phyloP scores from a whole-genome alignment of 2,113 vertebrate genomes.

The Pollachius pollachius region DNA sequence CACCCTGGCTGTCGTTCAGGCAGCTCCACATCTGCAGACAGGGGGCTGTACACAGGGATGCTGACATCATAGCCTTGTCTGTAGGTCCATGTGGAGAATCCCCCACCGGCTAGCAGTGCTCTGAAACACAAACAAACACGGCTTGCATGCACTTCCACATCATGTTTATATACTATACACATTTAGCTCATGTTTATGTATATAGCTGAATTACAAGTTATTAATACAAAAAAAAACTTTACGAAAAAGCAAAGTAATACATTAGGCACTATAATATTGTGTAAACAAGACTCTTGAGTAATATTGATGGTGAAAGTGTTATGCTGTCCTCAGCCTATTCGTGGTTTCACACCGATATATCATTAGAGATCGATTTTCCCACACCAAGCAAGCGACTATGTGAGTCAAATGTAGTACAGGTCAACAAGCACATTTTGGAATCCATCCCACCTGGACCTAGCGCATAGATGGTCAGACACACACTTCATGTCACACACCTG shows the following conservation, averaged over 20 bases:
- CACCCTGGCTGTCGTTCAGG: constrained; percentile 88
- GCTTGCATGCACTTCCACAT: background rate
- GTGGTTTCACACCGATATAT: no score
- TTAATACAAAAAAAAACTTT: no score
- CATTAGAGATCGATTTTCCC: no score
- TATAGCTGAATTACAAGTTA: no score
- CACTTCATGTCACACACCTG: constrained; percentile 55
- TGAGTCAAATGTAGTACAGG: background rate
- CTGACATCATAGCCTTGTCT: constrained; percentile 97
- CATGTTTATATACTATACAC: background rate
- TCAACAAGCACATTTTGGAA: constrained; percentile 1
- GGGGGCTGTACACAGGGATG: constrained; percentile 92
- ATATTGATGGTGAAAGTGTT: no score
- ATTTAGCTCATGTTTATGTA: no score
- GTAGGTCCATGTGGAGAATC: constrained; percentile 98
- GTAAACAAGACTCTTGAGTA: no score
- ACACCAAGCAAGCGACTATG: no score
- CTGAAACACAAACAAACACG: constrained; percentile 66
- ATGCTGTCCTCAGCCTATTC: no score
- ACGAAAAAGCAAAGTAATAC: no score
- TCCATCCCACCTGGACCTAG: constrained; percentile 21
- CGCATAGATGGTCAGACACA: constrained; percentile 45
- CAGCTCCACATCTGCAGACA: constrained; percentile 86
- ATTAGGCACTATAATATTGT: no score
- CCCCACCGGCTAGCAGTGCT: constrained; percentile 91